phyloP scores from a whole-genome alignment of 2,888 invertebrate species.

The Limnephilus lunatus region DNA sequence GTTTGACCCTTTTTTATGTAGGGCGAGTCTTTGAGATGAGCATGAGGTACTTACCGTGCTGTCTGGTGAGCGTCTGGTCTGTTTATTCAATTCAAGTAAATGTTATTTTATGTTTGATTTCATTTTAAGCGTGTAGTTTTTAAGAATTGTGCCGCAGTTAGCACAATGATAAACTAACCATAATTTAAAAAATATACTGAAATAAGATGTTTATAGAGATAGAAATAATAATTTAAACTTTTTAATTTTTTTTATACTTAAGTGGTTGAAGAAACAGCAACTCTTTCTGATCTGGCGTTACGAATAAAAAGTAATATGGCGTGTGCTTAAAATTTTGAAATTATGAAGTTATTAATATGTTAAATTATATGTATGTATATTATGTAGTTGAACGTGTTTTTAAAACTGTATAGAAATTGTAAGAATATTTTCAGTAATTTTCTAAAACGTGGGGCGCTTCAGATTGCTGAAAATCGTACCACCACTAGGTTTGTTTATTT shows the following conservation, averaged over 20 bases:
- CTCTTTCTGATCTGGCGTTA: too few species aligned
- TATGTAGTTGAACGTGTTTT: too few species aligned
- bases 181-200: background rate
- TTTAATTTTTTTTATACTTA: too few species aligned
- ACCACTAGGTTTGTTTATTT: too few species aligned
- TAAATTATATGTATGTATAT: too few species aligned
- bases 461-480: too few species aligned
- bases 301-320: background rate
- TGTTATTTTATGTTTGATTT: background rate
- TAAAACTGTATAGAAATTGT: background rate
- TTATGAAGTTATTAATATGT: too few species aligned
- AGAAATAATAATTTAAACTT: background rate
- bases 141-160: background rate
- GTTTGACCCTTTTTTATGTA: background rate
- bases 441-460: too few species aligned
- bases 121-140: background rate
- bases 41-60: background rate
- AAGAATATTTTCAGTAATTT: background rate
- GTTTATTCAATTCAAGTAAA: conserved; percentile 5
- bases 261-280: too few species aligned
- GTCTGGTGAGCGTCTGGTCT: conserved; percentile 5
- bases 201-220: background rate
- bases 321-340: too few species aligned
- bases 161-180: background rate
- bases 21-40: background rate